A percentile compares a stretch with the other conserved stretches of the same genome.
phyloP scores from a whole-genome alignment of 2,888 invertebrate species.

The Microctonus aethiopoides region DNA sequence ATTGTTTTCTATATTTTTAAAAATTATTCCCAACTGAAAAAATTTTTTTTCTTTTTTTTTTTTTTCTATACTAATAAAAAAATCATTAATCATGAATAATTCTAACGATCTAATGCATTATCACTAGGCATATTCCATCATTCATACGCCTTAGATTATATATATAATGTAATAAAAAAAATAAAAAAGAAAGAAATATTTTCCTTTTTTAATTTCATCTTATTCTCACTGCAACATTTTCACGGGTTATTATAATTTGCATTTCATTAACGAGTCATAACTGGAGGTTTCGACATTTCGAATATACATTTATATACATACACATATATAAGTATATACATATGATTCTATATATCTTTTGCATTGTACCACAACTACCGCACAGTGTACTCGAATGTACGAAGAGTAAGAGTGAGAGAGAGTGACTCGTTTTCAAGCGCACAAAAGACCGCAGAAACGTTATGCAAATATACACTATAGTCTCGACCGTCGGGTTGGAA shows the following conservation, averaged over 20 bases:
- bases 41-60: too few relatives aligned
- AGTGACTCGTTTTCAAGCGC: slow-evolving; percentile 53
- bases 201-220: neutral
- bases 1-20: too few relatives aligned
- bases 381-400: too few relatives aligned
- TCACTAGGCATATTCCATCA: too few relatives aligned
- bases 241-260: slow-evolving; percentile 9
- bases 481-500: slow-evolving; percentile 49
- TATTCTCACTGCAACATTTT: neutral
- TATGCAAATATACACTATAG: slow-evolving; percentile 53
- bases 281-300: slow-evolving; percentile 20
- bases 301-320: too few relatives aligned
- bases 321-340: too few relatives aligned
- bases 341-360: neutral
- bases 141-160: too few relatives aligned
- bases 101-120: neutral
- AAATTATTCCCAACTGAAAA: too few relatives aligned
- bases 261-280: slow-evolving; percentile 22
- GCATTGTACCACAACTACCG: neutral
- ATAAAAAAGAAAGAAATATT: too few relatives aligned
- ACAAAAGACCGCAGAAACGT: slow-evolving; percentile 59
- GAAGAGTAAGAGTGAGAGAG: neutral
- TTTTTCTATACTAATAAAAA: too few relatives aligned
- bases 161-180: too few relatives aligned
- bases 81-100: too few relatives aligned